phyloP scores from a whole-genome alignment of 2,113 vertebrate genomes.

The Plecturocebus donacophilus region DNA sequence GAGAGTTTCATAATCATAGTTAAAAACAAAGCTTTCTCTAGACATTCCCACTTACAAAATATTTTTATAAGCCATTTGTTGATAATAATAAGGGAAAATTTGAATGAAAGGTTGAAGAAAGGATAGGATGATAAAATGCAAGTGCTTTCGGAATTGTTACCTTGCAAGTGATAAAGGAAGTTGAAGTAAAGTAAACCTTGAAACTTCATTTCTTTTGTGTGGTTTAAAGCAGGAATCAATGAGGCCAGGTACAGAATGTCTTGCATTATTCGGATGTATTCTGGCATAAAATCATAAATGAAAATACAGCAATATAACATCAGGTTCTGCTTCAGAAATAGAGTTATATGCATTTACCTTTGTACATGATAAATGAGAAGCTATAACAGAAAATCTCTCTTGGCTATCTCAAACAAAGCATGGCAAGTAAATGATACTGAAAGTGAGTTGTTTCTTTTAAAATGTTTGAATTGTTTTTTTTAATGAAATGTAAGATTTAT shows the following conservation, averaged over 20 bases:
- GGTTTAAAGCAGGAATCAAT: conserved; percentile 1
- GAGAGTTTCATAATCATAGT: not conserved
- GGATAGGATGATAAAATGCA: not conserved
- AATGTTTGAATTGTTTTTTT: not conserved
- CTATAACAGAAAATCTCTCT: not conserved
- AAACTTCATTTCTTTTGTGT: not conserved
- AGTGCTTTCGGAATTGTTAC: not conserved
- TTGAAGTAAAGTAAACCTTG: not conserved
- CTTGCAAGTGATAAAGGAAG: conserved; percentile 21
- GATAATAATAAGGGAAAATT: not conserved
- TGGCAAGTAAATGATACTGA: not conserved
- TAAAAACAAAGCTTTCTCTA: conserved; percentile 52
- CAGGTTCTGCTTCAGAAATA: not conserved
- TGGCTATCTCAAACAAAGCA: not conserved
- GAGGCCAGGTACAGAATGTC: not conserved
- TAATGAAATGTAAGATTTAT: conserved; percentile 2
- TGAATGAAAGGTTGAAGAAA: not conserved
- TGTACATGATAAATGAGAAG: not conserved
- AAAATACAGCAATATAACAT: not conserved
- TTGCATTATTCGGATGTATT: conserved; percentile 1
- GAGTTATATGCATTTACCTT: not conserved
- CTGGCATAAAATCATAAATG: not conserved
- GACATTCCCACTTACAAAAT: not conserved
- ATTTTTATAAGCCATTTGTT: conserved; percentile 30
- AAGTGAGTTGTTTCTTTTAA: not conserved